Evolutionary conservation across 2,888 invertebrate genomes (phyloP), one percentile per base, ranked within the genome.

Genomic region (Pandemis cinnamomeana): DNA sequence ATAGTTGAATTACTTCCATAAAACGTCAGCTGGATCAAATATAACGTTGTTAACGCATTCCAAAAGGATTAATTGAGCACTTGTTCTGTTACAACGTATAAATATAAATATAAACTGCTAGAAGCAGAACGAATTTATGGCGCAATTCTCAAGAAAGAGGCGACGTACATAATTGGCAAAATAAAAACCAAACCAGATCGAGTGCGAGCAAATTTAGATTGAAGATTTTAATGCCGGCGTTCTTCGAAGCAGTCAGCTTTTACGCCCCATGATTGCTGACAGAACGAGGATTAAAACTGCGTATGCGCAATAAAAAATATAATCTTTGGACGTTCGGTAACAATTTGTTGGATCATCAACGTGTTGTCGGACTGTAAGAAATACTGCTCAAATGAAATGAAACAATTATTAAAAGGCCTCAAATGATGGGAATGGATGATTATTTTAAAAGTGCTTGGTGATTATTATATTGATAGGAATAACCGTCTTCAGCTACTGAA

Each of bases 291-390:
- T 79, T 78, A 78, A 77, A 74, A 76, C 67, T 72, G 72, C 76
- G 77, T 55, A 75, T 78, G 78, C 78, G 80, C 76, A 80, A 80
- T 80, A 77, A 75, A 77, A 20, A 79, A 80, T 80, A 15, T 79
- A 80, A 82, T 78, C 77, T 76, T 41, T 48, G 71, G 70, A 72
- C 79, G 75, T 77, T 71, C 36, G 76, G 77, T 78, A 75, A 77
- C 36, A 80, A 81, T 77, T 76, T 55, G 68, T 78, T 75, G 77
- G 76, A 79, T 79, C 79, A 80, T 66, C 44, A 7, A 27, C 58
- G 27, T 42, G 55, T 48, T 66, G 7, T 7, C 46, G 1, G 4
- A 63, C 10, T 63, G 8, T 20, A 67, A 53, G 53, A 58, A 58
- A 58, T 58, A 58, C 27, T 5, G 27, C 27, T 27, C 0, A 58